Base-by-base conservation (phyloP, 37 sponge, comb jelly and placozoan genomes). In the Oopsacas minuta region DNA sequence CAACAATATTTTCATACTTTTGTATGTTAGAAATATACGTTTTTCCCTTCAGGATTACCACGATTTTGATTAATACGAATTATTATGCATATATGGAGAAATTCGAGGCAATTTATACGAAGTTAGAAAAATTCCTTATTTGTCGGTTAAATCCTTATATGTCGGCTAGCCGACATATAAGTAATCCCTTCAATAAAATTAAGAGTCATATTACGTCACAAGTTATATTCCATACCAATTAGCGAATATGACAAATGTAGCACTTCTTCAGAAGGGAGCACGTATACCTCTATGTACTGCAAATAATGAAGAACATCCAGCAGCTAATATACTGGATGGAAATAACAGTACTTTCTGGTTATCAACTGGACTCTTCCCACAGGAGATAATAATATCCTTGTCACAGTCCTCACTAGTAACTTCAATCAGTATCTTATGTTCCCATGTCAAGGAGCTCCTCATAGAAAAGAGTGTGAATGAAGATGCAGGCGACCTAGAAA, bases 401-500 rank as follows among this genome's bases (percentile, higher is more conserved):
- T 34, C 75, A 25, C 17, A 61, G 30, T 32, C 75, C 7, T 3
- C 75, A 32, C 75, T 61, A 5, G 75, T 61, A 3, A 61, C 75
- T n/a, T 61, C 75, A 3, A 61, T 61, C 75, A 61, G 28, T n/a
- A n/a, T 61, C 75, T 20, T 61, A 12, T 61, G 75, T n/a, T 61
- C 75, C 22, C 75, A 61, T 34, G 75, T 61, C 28, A 61, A 61
- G 30, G 75, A 61, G 75, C 30, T 61, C 3, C 20, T 61, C 32
- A n/a, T 61, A 3, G 75, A 61, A 12, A 61, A n/a, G 75, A 61
- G 75, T 12, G 75, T 61, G 75, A 61, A 61, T 10, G 75, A 61
- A 61, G 75, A 61, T 12, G 75, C 75, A 34, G 30, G 75, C 75
- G 75, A 61, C 75, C 75, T 61, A n/a, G 75, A 61, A 34, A 61